Evolutionary conservation across 2,113 vertebrate genomes (phyloP).

Genomic region (Nothobranchius furzeri): DNA sequence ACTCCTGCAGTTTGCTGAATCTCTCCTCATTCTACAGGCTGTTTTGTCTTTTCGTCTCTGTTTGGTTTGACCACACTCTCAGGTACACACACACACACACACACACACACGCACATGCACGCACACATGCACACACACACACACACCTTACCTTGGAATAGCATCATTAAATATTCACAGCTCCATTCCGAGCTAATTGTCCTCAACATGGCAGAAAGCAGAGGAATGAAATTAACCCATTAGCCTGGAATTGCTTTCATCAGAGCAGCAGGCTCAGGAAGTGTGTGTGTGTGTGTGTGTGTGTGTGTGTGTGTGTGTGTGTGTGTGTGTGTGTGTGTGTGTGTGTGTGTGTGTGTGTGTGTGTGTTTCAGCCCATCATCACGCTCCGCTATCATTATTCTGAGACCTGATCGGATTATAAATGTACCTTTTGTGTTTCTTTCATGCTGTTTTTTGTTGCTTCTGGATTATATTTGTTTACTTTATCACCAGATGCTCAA

Average conservation of each 20-base stretch:
- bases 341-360: conserved; percentile 24
- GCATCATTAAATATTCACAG: conserved; percentile 82
- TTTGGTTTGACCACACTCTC: too few species aligned
- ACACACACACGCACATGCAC: too few species aligned
- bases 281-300: conserved; percentile 35
- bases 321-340: conserved; percentile 35
- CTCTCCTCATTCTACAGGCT: background rate
- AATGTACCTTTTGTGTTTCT: background rate
- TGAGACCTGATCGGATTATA: background rate
- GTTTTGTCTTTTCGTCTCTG: too few species aligned
- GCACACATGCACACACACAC: background rate
- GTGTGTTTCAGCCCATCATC: too few species aligned
- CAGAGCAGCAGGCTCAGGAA: conserved; percentile 40
- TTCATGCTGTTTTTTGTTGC: background rate
- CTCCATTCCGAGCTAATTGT: conserved; percentile 81
- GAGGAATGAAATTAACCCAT: conserved; percentile 82
- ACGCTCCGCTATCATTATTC: background rate
- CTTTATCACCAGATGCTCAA: too few species aligned
- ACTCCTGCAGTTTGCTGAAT: background rate
- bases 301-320: conserved; percentile 35
- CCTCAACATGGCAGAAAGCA: conserved; percentile 77
- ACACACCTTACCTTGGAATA: conserved; percentile 55
- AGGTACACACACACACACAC: too few species aligned
- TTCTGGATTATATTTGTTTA: background rate
- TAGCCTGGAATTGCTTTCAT: conserved; percentile 67